Conservation (phyloP, 2,888 invertebrate species). For the Unio pictorum region DNA sequence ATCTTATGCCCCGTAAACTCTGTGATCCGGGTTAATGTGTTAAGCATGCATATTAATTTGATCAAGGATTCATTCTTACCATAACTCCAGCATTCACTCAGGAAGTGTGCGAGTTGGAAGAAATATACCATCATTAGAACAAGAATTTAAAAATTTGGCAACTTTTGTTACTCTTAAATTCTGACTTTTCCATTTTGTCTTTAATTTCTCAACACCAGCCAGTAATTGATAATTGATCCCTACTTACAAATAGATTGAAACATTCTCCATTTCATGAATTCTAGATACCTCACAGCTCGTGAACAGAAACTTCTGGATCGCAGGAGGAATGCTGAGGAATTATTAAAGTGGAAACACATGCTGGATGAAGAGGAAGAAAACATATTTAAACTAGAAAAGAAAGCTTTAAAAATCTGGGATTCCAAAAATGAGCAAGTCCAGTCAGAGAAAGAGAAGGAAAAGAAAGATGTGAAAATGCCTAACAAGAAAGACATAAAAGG, state of each 20-base stretch:
- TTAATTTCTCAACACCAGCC: not conserved
- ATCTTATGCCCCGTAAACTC: too few species aligned
- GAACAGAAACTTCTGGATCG: slow-evolving; percentile 67
- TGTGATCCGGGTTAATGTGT: too few species aligned
- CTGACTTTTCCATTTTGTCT: not conserved
- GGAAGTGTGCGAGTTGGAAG: too few species aligned
- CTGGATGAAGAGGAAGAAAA: slow-evolving; percentile 69
- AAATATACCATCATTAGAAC: too few species aligned
- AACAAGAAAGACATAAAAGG: too few species aligned
- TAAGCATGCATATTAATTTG: too few species aligned
- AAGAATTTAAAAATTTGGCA: too few species aligned
- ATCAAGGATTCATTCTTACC: too few species aligned
- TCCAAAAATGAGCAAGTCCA: slow-evolving; percentile 19
- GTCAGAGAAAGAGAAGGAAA: slow-evolving; percentile 11
- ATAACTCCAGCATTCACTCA: too few species aligned
- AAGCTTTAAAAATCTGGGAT: slow-evolving; percentile 56
- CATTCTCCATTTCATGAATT: not conserved
- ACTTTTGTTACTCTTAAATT: too few species aligned
- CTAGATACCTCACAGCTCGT: slow-evolving; percentile 68
- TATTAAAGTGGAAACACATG: slow-evolving; percentile 68
- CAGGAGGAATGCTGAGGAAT: slow-evolving; percentile 67
- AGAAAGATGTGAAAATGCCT: too few species aligned
- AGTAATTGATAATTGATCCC: not conserved
- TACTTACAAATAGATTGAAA: not conserved
- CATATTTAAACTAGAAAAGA: slow-evolving; percentile 65